Evolutionary conservation across 2,113 vertebrate species (phyloP), one percentile per base, ranked within the genome.

Genomic region (Orthonyx spaldingii): DNA sequence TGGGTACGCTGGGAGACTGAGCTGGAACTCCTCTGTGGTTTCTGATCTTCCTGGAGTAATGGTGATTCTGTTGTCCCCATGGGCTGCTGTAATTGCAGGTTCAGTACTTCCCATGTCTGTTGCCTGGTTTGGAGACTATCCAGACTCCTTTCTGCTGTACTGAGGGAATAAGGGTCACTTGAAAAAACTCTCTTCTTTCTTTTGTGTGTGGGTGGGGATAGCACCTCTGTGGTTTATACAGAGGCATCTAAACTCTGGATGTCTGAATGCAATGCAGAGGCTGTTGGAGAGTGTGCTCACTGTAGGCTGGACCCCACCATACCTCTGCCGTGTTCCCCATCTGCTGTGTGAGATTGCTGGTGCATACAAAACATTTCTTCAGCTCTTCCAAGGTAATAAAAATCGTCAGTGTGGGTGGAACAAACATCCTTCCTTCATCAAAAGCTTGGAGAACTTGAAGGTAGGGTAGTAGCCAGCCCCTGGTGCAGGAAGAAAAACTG

Each of bases 281-380:
- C 37, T 60, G 30, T 56, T 20, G 0, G 0, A 65, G 55, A 42
- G 28, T 1, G 9, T 53, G 16, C 13, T 70, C 3, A 24, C 18
- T 0, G 0, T 26, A 28, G 47, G 2, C 12, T 16, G 28, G 50
- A 59, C 30, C 6, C 12, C 37, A 28, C 32, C 6, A 10, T 33
- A 60, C 24, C 6, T 68, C 57, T 92, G 53, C 49, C 0, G 0
- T 66, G 1, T 32, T 70, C 30, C 26, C 20, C 2, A 7, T 39
- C 30, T 3, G 1, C 4, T n/a, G 6, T 33, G 28, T 35, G 33
- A 37, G n/a, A 23, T 79, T 1, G 0, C 11, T 76, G 57, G 10
- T 50, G 46, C 14, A 2, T 69, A 30, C 16, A 83, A 46, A 74
- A 61, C 3, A 50, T 21, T 83, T 79, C 27, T 68, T 49, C 55